Base-by-base conservation (phyloP, 2,888 invertebrate species). In the Apodemia hepburni region DNA sequence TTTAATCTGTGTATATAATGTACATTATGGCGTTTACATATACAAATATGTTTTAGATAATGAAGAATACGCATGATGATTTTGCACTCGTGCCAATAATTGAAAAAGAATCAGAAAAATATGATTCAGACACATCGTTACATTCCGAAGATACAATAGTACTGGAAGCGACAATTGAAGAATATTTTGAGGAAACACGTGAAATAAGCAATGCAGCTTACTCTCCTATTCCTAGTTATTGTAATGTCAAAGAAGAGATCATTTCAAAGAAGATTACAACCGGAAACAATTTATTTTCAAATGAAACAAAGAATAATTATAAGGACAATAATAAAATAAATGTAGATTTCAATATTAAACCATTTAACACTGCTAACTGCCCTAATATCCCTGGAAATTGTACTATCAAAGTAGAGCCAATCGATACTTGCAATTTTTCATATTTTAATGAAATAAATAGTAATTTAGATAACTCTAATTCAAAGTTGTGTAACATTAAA, bases 91-190 rank as follows among this genome's bases (percentile, higher is more conserved):
- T 35, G 11, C 51, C 58, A 0, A 60, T 57, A 59, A 11, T 33
- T 22, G 51, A 42, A 47, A 60, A 18, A 35, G 29, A 22, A 18
- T 22, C 33, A 42, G 51, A 38, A 27, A 54, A n/a, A 33, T 51
- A 11, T 51, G 51, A 22, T 11, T 51, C 38, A 3, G 15, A 62
- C n/a, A 22, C 45, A 42, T 60, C 62, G 17, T 57, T 62, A 2
- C 38, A 64, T 58, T 64, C 64, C 9, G 58, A 59, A 12, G 57
- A 64, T 15, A 64, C 64, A 17, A 38, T 62, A 17, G 8, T 62
- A n/a, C 62, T 64, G 3, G 64, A 62, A 8, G 11, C 51, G 27
- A 65, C 22, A 65, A 65, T 58, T 62, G 54, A 58, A 29, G 51
- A 11, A 3, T 18, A 51, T 18, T 51, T 51, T 18, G 51, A 51